Conservation (phyloP, 1,140 invertebrate genomes). For the Sminthurinus signatus region DNA sequence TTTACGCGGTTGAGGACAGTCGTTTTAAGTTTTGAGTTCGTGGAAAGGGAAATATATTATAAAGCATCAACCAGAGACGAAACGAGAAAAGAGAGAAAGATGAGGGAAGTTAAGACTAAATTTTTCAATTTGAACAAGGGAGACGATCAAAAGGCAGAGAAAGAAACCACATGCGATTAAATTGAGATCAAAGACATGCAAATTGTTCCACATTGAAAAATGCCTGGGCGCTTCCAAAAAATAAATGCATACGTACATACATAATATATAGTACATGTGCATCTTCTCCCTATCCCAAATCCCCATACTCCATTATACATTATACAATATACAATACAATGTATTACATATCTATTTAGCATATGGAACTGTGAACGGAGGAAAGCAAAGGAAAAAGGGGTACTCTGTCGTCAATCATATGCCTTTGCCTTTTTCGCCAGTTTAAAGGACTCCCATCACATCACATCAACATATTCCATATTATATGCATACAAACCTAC, state of each 20-base stretch:
- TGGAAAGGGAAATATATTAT: too few species aligned
- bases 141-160: conserved; percentile 30
- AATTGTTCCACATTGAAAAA: conserved; percentile 30
- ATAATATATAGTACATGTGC: too few species aligned
- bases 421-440: background rate
- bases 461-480: background rate
- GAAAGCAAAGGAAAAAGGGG: background rate
- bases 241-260: too few species aligned
- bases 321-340: too few species aligned
- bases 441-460: background rate
- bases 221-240: conserved; percentile 1
- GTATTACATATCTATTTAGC: background rate
- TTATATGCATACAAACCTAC: too few species aligned
- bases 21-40: too few species aligned
- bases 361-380: background rate
- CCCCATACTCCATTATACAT: too few species aligned
- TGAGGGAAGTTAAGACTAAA: conserved; percentile 16
- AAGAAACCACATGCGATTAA: conserved; percentile 41
- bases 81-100: conserved; percentile 5
- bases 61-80: too few species aligned
- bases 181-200: conserved; percentile 42
- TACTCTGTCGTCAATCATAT: background rate
- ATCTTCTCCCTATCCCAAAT: too few species aligned
- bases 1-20: too few species aligned
- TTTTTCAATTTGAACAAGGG: conserved; percentile 31